A percentile compares a stretch with the other conserved stretches of the same genome.
phyloP scores from a whole-genome alignment of 92 coral and sea anemone genomes.

The Montipora capitata region DNA sequence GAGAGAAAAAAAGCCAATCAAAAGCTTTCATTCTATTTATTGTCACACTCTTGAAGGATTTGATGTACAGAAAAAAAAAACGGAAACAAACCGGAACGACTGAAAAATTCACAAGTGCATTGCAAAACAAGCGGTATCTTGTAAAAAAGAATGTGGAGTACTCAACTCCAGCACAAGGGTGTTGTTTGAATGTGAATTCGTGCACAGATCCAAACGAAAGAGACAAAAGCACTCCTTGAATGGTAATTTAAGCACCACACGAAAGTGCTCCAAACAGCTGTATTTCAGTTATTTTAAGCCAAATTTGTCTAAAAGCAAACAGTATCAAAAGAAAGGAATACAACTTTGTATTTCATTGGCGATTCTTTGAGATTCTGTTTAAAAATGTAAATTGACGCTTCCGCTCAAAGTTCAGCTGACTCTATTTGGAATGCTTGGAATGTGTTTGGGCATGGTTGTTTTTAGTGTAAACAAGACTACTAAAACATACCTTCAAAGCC shows the following conservation, averaged over 20 bases:
- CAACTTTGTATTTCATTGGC: background rate
- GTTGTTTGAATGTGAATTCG: background rate
- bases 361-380: no score
- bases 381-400: background rate
- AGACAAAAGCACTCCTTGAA: background rate
- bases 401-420: background rate
- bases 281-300: background rate
- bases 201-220: background rate
- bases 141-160: no score
- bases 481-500: slow-evolving; percentile 91
- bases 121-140: no score
- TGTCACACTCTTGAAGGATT: background rate
- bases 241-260: background rate
- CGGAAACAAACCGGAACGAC: background rate
- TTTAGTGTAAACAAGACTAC: no score
- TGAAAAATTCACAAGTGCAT: background rate
- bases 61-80: background rate
- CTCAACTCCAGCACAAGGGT: background rate
- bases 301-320: no score
- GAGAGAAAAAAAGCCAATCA: background rate
- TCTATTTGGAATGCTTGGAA: background rate
- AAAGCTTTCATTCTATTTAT: background rate
- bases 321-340: no score
- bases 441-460: slow-evolving; percentile 5
- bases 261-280: background rate